A percentile compares a stretch with the other conserved stretches of the same genome.
These are phyloP conservation scores for Cassiopea xamachana DNA, from an alignment of 30 jellyfish, hydroid and myxozoan species.

Conservation along the genomic window DNA sequence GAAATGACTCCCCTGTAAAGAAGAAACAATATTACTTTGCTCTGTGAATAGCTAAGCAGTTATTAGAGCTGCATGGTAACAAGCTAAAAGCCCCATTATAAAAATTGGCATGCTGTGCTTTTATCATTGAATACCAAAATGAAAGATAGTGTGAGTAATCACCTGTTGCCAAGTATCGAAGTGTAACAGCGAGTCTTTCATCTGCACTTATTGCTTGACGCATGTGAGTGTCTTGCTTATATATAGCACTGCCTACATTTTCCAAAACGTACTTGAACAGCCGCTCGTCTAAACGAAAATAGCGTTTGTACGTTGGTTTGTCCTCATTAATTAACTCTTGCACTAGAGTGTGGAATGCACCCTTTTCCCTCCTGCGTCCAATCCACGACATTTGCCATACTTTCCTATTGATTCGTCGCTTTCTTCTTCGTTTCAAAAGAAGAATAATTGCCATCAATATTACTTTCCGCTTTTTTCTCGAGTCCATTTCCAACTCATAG, in stretches of 20 bases:
- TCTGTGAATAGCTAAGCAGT: neutral
- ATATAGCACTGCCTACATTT: neutral
- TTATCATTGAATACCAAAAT: neutral
- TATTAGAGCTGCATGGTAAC: neutral
- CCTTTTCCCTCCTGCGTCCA: neutral
- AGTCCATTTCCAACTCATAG: no score
- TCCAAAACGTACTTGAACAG: slow-evolving; percentile 1
- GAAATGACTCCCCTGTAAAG: slow-evolving; percentile 34
- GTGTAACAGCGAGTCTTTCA: slow-evolving; percentile 41
- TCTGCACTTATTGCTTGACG: slow-evolving; percentile 20
- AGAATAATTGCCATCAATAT: no score
- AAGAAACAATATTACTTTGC: neutral
- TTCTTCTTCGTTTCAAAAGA: no score
- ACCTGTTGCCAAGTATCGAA: slow-evolving; percentile 21
- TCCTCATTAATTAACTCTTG: neutral
- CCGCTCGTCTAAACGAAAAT: neutral
- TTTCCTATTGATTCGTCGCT: no score
- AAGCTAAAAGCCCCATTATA: neutral
- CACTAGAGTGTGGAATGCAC: neutral
- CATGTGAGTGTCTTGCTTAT: slow-evolving; percentile 37
- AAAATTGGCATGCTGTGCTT: neutral
- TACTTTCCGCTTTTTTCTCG: no score
- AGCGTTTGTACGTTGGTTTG: neutral
- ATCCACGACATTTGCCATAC: neutral
- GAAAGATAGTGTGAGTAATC: neutral